Evolutionary conservation across 2,797 vertebrate genomes (phyloP).

Genomic region (Remorina albescens): DNA sequence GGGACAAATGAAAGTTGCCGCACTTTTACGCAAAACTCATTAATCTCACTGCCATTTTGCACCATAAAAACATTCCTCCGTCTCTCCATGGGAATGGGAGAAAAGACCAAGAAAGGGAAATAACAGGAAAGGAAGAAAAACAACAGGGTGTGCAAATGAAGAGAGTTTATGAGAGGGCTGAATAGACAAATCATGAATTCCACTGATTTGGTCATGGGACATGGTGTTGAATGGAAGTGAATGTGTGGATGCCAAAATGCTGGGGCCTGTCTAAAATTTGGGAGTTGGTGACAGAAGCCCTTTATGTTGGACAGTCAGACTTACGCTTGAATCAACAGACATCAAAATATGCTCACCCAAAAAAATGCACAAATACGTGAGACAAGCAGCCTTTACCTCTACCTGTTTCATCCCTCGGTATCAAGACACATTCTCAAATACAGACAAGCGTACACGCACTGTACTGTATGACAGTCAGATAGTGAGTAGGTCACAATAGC

Average conservation of each 20-base stretch:
- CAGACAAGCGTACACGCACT: conserved; percentile 2
- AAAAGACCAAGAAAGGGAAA: conserved; percentile 59
- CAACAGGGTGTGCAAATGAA: conserved; percentile 62
- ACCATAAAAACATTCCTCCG: conserved; percentile 77
- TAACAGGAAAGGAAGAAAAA: conserved; percentile 55
- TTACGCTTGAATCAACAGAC: conserved; percentile 15
- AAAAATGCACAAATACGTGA: not conserved
- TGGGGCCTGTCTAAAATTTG: conserved; percentile 66
- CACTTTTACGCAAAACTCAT: conserved; percentile 69
- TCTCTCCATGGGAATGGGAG: conserved; percentile 73
- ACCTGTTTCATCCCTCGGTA: conserved; percentile 8
- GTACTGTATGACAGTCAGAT: conserved; percentile 54
- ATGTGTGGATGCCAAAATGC: conserved; percentile 61
- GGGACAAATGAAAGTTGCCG: conserved; percentile 59
- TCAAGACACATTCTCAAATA: conserved; percentile 19
- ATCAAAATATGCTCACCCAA: conserved; percentile 23
- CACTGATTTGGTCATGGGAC: conserved; percentile 72
- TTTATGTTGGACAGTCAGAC: conserved; percentile 54
- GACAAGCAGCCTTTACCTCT: not conserved
- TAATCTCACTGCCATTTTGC: conserved; percentile 71
- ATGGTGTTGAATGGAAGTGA: conserved; percentile 69
- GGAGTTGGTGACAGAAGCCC: conserved; percentile 49
- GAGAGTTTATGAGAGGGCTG: conserved; percentile 67
- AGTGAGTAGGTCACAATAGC: conserved; percentile 62
- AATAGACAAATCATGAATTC: conserved; percentile 72